Conservation (phyloP, 2,888 invertebrate species). For the Spicauda simplicius region DNA sequence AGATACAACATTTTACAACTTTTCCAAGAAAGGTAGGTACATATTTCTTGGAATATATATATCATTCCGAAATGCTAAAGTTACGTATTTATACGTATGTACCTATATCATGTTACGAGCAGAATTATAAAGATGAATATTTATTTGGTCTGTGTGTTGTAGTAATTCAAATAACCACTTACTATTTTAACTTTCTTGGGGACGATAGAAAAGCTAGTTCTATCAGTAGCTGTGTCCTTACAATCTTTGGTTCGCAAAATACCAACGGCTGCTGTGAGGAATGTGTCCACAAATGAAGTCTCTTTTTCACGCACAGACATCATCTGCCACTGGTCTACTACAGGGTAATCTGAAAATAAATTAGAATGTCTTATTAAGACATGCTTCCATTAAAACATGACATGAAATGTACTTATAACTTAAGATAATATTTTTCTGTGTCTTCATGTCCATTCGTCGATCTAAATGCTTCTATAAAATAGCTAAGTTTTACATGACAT, state of each 20-base stretch:
- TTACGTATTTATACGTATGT: too few species aligned
- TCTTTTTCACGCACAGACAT: conserved; percentile 93
- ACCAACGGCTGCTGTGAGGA: conserved; percentile 92
- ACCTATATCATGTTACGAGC: too few species aligned
- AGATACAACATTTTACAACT: neutral
- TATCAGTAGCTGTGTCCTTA: conserved; percentile 84
- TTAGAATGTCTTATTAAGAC: conserved; percentile 6
- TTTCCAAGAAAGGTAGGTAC: too few species aligned
- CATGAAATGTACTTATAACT: too few species aligned
- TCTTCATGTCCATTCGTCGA: too few species aligned
- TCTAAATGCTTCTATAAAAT: too few species aligned
- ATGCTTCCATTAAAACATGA: neutral
- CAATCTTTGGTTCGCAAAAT: conserved; percentile 87
- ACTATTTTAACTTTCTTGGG: conserved; percentile 92
- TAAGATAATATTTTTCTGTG: too few species aligned
- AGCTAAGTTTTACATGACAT: too few species aligned
- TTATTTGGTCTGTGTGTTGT: neutral
- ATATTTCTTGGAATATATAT: too few species aligned
- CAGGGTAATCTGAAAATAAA: conserved; percentile 84
- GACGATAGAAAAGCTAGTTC: conserved; percentile 89
- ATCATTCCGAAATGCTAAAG: neutral
- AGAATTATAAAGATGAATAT: too few species aligned
- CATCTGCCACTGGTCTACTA: conserved; percentile 92
- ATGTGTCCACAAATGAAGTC: conserved; percentile 92
- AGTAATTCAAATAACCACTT: conserved; percentile 51